Conservation (phyloP, 2,888 invertebrate genomes). For the Drosophila percnosoma region DNA sequence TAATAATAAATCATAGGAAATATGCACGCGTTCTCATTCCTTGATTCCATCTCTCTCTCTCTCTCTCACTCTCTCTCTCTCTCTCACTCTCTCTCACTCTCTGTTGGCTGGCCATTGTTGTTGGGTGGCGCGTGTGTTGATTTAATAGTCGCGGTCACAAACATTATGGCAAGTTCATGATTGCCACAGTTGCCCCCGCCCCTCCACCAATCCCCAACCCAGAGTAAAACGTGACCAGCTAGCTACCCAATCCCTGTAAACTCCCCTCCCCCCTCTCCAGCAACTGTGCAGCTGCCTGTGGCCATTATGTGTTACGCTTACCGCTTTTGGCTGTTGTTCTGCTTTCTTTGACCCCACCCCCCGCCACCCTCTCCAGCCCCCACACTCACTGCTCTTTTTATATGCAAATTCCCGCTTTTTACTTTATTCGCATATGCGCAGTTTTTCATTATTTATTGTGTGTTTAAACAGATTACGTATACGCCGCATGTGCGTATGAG, state of each 20-base stretch:
- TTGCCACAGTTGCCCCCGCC: conserved; percentile 53
- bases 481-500: conserved; percentile 44
- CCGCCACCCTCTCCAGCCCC: background rate
- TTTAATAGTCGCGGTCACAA: conserved; percentile 77
- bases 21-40: conserved; percentile 39
- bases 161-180: conserved; percentile 79
- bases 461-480: conserved; percentile 77
- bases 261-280: background rate
- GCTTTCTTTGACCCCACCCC: background rate
- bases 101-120: conserved; percentile 15
- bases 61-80: background rate
- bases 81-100: conserved; percentile 2
- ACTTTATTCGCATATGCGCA: conserved; percentile 65
- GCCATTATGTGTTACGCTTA: conserved; percentile 60
- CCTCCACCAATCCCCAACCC: background rate
- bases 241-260: background rate
- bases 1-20: conserved; percentile 78
- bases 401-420: conserved; percentile 67
- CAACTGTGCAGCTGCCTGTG: background rate
- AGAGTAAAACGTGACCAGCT: conserved; percentile 50
- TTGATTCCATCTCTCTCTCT: background rate
- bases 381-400: conserved; percentile 33
- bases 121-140: conserved; percentile 70
- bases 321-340: conserved; percentile 37
- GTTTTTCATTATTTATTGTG: conserved; percentile 77